Percentiles rank a stretch among this genome's conserved stretches.
Conservation (phyloP, 2,113 vertebrate species). For the Eublepharis macularius region DNA sequence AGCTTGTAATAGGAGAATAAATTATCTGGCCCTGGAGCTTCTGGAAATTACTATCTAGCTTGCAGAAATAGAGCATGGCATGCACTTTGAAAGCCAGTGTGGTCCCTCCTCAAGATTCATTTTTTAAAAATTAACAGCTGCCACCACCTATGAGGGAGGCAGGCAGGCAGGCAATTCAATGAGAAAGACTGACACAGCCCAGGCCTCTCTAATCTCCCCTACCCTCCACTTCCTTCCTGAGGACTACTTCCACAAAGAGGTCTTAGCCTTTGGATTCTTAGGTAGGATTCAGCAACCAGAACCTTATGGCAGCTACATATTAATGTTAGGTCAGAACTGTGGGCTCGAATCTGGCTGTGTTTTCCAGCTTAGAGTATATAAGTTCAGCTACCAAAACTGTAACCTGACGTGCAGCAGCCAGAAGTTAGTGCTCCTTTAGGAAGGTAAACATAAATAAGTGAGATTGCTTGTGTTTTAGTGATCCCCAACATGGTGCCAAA, state of each 20-base stretch:
- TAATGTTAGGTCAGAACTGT: neutral
- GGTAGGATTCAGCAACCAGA: too few relatives aligned
- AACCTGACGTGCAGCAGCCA: neutral
- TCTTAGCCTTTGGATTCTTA: neutral
- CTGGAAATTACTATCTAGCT: slow-evolving; percentile 13
- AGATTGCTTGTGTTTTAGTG: too few relatives aligned
- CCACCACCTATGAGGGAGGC: neutral
- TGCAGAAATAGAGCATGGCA: neutral
- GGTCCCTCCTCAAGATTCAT: neutral
- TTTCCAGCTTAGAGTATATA: neutral
- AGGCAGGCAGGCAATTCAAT: neutral
- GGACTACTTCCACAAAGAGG: neutral
- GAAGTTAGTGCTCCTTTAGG: neutral
- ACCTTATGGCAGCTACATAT: neutral
- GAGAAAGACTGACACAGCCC: neutral
- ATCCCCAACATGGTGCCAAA: too few relatives aligned
- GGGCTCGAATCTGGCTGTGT: neutral
- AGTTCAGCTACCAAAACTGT: neutral
- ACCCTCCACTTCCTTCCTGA: too few relatives aligned
- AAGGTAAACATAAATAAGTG: too few relatives aligned
- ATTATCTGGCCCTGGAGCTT: slow-evolving; percentile 55
- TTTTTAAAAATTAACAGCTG: neutral
- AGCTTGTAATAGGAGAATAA: slow-evolving; percentile 62
- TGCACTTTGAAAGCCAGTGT: slow-evolving; percentile 9
- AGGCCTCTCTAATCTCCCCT: neutral